phyloP scores from a whole-genome alignment of 2,113 vertebrate genomes.

The Bagarius yarrelli region DNA sequence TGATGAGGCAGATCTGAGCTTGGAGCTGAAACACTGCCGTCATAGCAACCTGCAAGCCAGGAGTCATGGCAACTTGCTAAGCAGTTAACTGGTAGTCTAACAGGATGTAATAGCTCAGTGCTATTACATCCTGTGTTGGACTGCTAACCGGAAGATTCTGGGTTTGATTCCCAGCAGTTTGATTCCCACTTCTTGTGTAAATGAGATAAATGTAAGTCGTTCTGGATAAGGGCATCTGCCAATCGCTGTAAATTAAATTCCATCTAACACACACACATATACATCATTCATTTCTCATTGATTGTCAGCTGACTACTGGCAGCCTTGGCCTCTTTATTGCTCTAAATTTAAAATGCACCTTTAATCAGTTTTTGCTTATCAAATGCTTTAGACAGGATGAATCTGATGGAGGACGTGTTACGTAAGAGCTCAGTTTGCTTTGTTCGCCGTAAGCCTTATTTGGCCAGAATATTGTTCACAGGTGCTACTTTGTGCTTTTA shows the following conservation, averaged over 20 bases:
- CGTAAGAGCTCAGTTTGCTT: background rate
- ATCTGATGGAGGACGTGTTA: background rate
- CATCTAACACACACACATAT: background rate
- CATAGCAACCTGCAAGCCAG: slow-evolving; percentile 52
- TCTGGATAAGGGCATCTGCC: no score
- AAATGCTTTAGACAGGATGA: background rate
- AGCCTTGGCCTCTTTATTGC: background rate
- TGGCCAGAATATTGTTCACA: background rate
- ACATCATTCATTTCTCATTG: background rate
- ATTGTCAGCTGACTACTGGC: background rate
- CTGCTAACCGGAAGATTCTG: no score
- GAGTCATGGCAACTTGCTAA: slow-evolving; percentile 55
- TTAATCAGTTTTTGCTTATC: background rate
- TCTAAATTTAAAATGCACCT: background rate
- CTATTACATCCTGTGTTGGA: no score
- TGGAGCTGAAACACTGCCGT: slow-evolving; percentile 45
- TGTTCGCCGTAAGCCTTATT: background rate
- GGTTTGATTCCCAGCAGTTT: no score
- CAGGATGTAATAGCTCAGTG: no score
- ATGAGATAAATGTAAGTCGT: no score
- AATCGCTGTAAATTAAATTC: background rate
- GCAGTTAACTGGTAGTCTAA: slow-evolving; percentile 19
- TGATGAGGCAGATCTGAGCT: slow-evolving; percentile 42
- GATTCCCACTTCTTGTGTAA: no score
- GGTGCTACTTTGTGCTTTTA: background rate